Base-by-base conservation (phyloP, 2,113 vertebrate species). In the Microtus pennsylvanicus region DNA sequence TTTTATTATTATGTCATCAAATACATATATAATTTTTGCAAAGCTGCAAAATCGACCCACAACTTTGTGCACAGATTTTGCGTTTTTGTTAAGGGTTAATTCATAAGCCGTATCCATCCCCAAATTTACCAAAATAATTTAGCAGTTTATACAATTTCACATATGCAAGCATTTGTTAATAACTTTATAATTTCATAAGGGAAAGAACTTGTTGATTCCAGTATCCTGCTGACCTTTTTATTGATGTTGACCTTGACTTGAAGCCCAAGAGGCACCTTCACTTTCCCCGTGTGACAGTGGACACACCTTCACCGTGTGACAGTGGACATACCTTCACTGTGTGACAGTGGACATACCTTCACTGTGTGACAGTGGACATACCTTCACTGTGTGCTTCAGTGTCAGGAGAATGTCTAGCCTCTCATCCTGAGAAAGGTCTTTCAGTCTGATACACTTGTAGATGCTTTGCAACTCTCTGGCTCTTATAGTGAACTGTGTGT, bases 371-470 rank as follows among this genome's bases (percentile, higher is more conserved):
- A 30, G 7, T 33, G 13, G 77, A 89, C 90, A 24, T 98, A 99
- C 99, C 99, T 99, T 98, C 92, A 99, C 98, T 0, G 99, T 99
- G 97, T 97, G 95, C 95, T 99, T 99, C 92, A 99, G 98, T 0
- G 98, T 98, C 92, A 99, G 91, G 7, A 99, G 99, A 50, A 98
- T 93, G 35, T 99, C 98, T 30, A 96, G 87, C 9, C 99, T 98
- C 97, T 99, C 98, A 81, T 99, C 99, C 75, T 97, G 98, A 93
- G 97, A 98, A 76, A 98, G 70, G 52, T 97, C 81, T 76, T 87
- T 96, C 94, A 96, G 94, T 76, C 85, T 98, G 87, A 99, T 95
- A 92, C 98, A 98, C 67, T 65, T 81, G 96, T 99, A 99, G 88
- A 99, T 99, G 88, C 99, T 99, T 65, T 98, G 93, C 3, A 99